Percentiles rank a stretch among this genome's conserved stretches.
Conservation (phyloP, 2,888 invertebrate species). For the Eristalis tenax region DNA sequence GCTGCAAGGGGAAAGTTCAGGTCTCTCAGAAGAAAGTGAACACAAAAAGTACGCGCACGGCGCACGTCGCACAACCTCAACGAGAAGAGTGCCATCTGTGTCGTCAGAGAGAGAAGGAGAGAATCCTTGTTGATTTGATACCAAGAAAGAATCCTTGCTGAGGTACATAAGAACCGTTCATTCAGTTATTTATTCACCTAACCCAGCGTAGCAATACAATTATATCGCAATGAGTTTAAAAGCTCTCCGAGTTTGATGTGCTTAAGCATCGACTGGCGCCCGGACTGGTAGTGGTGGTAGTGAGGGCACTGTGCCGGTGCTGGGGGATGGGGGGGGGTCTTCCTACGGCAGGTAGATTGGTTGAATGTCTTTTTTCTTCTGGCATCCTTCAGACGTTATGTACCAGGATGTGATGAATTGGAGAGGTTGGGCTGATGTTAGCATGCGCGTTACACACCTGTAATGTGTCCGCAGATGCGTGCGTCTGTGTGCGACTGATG, state of each 20-base stretch:
- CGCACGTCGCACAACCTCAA: conserved; percentile 68
- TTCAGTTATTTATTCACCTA: conserved; percentile 69
- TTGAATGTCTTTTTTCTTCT: conserved; percentile 74
- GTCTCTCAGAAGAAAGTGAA: conserved; percentile 63
- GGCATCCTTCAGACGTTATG: conserved; percentile 46
- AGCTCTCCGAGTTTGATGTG: conserved; percentile 52
- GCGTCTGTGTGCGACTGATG: conserved; percentile 46
- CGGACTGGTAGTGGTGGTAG: conserved; percentile 50
- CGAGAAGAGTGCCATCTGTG: conserved; percentile 28
- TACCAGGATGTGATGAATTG: conserved; percentile 56
- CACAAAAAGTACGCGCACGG: conserved; percentile 70
- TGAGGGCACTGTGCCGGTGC: conserved; percentile 41
- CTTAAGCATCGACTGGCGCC: conserved; percentile 21
- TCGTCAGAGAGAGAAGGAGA: conserved; percentile 62
- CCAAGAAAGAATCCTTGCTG: not conserved
- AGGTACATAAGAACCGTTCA: conserved; percentile 63
- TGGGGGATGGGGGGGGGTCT: conserved; percentile 62
- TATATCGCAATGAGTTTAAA: conserved; percentile 70
- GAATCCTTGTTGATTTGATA: conserved; percentile 48
- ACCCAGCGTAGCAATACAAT: conserved; percentile 63
- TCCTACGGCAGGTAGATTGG: conserved; percentile 81
- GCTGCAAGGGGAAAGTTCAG: conserved; percentile 22
- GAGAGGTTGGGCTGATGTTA: conserved; percentile 67
- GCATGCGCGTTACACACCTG: conserved; percentile 71
- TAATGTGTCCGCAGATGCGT: conserved; percentile 39